Evolutionary conservation across 2,797 vertebrate species (phyloP), one percentile per base, ranked within the genome.

Genomic region (Sylvilagus floridanus): DNA sequence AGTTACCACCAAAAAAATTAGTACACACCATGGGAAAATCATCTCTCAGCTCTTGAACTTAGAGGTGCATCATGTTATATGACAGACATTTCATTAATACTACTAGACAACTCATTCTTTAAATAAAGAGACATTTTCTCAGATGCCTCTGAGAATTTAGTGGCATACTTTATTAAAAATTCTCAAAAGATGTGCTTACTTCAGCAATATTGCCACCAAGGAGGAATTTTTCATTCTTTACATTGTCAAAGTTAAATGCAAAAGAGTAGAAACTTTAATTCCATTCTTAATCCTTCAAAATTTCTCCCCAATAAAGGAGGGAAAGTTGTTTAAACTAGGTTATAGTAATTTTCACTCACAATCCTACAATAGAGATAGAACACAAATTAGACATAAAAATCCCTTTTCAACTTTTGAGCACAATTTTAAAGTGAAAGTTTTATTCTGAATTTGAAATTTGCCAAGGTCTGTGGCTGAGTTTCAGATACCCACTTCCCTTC

Each of bases 401-500:
- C 72, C 66, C 66, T 95, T 95, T 97, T 97, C 91, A 95, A 97
- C 93, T 97, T 97, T 95, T 94, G 69, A 96, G 88, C 76, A 92
- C 86, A 96, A 95, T 97, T 96, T 96, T 94, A 87, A 96, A 94
- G 79, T 76, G 76, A 96, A 97, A 97, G 97, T 97, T 97, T 96
- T 91, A 96, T 96, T 97, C 96, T 94, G 96, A 96, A 97, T 97
- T 93, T 96, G 84, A 88, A 96, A 96, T 96, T 91, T 97, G 97
- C 97, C 97, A 97, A 97, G 94, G 90, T 97, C 96, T 84, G 65
- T 96, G 97, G 97, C 95, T 96, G 88, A 90, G 92, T 96, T 97
- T 97, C 97, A 97, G 96, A 97, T 96, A 96, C 96, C 76, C 93
- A 95, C 95, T 97, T 97, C 96, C 97, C 95, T 97, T 97, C 96